Base-by-base conservation (phyloP, 2,113 vertebrate genomes). In the Oplegnathus fasciatus region DNA sequence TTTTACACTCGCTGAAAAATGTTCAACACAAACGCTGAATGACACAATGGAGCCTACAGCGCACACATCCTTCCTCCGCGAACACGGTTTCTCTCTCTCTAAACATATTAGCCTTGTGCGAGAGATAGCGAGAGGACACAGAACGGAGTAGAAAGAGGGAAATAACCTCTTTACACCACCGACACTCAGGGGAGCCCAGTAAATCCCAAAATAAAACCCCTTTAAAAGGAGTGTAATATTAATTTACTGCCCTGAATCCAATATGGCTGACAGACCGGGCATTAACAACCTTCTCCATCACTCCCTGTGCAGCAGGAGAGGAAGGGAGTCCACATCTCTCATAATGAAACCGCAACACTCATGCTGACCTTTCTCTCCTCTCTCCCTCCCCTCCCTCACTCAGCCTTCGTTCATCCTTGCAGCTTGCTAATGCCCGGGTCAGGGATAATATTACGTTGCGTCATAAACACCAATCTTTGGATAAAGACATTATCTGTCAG, bases 171-270 rank as follows among this genome's bases (percentile, higher is more conserved):
- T 91, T 93, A 90, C 78, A 86, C 85, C 81, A 58, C 73, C 22
- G 42, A 89, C 90, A 90, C 92, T 90, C 88, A 61, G 67, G 92
- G 88, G 93, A 94, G 87, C 88, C 82, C 64, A 84, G 90, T 92
- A 92, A 94, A 94, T 92, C 91, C 92, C 87, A 87, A 94, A 94
- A 94, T 92, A 93, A 93, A 93, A 88, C 84, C 87, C 62, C 71
- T 88, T 91, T 90, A 86, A 90, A 91, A 91, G 81, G 75, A 91
- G 87, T 78, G 90, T 86, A 88, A 92, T 94, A 95, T 94, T 94
- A 94, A 94, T 94, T 94, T 94, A 94, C 90, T 88, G 90, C 89
- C 82, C 76, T 85, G 84, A 93, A 94, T 94, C 93, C 91, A 94
- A 93, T 91, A 93, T 90, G 91, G 90, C 89, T 89, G 93, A 93